phyloP scores from a whole-genome alignment of 2,113 vertebrate species.

The Todiramphus chloris region DNA sequence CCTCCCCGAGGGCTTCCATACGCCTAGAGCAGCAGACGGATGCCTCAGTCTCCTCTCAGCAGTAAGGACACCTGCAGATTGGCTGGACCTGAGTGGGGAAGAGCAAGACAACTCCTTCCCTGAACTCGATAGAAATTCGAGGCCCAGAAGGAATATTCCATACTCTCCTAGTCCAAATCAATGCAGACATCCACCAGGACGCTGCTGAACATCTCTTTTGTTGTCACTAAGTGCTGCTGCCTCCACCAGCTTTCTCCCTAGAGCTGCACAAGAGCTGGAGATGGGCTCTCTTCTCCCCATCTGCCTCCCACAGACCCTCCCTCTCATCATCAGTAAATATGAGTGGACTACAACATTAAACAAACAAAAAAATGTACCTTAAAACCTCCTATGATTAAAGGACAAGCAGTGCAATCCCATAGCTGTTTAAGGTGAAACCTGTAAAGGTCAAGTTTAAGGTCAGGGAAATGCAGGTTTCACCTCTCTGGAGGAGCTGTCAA shows the following conservation, averaged over 20 bases:
- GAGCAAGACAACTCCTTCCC: neutral
- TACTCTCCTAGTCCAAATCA: neutral
- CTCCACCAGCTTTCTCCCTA: neutral
- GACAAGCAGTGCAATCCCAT: neutral
- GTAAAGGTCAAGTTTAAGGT: slow-evolving; percentile 48
- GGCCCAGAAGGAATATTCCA: neutral
- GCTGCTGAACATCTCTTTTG: neutral
- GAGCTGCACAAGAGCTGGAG: neutral
- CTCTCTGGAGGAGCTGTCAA: neutral
- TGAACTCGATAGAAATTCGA: neutral
- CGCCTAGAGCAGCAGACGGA: neutral
- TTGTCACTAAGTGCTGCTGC: neutral
- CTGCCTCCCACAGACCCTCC: neutral
- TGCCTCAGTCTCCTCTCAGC: neutral
- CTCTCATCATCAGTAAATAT: neutral
- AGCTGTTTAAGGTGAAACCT: neutral
- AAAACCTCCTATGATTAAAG: neutral
- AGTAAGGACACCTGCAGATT: neutral
- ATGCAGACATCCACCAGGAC: neutral
- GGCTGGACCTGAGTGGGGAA: neutral
- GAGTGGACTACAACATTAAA: neutral
- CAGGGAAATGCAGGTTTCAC: neutral
- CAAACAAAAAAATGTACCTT: neutral
- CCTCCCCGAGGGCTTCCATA: neutral
- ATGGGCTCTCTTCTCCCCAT: neutral